Evolutionary conservation across 2,797 vertebrate species (phyloP).

Genomic region (Catamblyrhynchus diadema): DNA sequence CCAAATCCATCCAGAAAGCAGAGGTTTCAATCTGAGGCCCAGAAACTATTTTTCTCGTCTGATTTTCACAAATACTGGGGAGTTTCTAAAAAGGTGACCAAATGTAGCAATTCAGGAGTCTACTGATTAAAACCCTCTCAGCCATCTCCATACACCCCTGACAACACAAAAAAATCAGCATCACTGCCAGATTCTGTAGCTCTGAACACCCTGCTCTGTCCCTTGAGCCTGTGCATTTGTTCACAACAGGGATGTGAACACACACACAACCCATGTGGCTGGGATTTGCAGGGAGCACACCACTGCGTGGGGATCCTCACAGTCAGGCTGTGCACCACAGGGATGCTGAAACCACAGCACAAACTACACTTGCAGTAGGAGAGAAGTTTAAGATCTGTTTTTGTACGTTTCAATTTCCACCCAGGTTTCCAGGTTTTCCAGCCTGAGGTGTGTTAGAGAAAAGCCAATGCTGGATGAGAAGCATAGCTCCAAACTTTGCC

Average conservation of each 20-base stretch:
- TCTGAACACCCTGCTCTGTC: neutral
- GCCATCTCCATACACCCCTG: neutral
- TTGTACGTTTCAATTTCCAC: neutral
- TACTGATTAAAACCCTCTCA: neutral
- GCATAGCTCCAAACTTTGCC: neutral
- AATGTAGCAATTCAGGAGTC: neutral
- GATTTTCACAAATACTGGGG: neutral
- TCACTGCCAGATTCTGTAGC: neutral
- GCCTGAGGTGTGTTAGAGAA: neutral
- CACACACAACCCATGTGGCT: neutral
- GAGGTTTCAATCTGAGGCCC: neutral
- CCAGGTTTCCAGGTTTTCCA: neutral
- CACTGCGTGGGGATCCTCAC: neutral
- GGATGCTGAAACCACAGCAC: neutral
- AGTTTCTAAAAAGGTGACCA: neutral
- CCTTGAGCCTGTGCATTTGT: neutral
- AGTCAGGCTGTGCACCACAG: fast-evolving
- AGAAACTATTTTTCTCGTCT: neutral
- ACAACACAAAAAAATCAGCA: neutral
- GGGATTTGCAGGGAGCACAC: neutral
- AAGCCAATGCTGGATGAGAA: neutral
- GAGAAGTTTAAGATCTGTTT: neutral
- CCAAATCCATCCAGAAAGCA: neutral
- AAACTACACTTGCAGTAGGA: neutral
- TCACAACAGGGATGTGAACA: neutral